These are phyloP conservation scores for Bolborhynchus lineola DNA, from an alignment of 2,113 vertebrate species.

Conservation along the genomic window DNA sequence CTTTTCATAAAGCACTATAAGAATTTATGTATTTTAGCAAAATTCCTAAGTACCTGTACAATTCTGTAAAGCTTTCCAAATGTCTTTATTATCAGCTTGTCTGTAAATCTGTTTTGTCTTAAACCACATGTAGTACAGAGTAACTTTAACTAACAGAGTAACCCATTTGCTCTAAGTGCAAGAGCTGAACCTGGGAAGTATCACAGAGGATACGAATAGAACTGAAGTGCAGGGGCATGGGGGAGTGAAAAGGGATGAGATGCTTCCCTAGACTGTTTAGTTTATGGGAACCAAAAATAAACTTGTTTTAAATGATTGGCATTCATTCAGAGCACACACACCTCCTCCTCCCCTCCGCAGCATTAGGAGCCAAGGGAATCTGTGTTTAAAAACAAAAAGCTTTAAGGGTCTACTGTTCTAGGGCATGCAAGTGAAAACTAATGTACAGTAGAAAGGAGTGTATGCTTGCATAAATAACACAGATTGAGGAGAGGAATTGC, in stretches of 20 bases:
- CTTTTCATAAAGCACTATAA: not conserved
- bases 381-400: not conserved
- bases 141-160: not conserved
- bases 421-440: slow-evolving; percentile 17
- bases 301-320: not conserved
- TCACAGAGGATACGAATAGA: not conserved
- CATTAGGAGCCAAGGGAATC: not conserved
- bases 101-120: not conserved
- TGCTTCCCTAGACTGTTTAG: not conserved
- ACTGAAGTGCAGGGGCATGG: not conserved
- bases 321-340: not conserved
- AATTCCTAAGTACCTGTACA: not conserved
- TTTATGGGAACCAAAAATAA: not conserved
- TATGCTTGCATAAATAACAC: not conserved
- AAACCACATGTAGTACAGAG: not conserved
- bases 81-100: not conserved
- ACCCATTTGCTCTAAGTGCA: not conserved
- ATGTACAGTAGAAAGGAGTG: not conserved
- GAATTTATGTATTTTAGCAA: not conserved
- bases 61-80: not conserved
- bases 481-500: not conserved
- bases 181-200: not conserved
- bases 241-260: not conserved
- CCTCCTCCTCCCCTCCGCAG: not conserved
- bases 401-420: not conserved